phyloP scores from a whole-genome alignment of 2,797 vertebrate species.

The Discoglossus pictus region DNA sequence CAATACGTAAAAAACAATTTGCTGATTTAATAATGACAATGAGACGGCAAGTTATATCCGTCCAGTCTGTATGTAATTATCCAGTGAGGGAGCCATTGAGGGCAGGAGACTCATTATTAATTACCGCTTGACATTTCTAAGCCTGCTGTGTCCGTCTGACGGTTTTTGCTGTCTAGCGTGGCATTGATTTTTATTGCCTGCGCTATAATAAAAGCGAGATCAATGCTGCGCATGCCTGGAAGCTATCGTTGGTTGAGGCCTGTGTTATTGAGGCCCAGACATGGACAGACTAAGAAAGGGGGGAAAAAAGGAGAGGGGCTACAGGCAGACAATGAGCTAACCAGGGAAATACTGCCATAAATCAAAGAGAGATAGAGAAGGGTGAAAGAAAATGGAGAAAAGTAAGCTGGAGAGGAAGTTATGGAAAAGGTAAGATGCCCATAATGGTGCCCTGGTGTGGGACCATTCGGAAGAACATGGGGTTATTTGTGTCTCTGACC shows the following conservation, averaged over 20 bases:
- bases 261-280: not conserved
- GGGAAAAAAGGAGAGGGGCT: not conserved
- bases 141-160: slow-evolving; percentile 13
- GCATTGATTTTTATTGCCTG: slow-evolving; percentile 38
- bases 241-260: slow-evolving; percentile 2
- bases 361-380: not conserved
- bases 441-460: too few species aligned
- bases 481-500: too few species aligned
- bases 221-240: slow-evolving; percentile 29
- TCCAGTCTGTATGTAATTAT: too few species aligned
- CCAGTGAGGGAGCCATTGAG: too few species aligned
- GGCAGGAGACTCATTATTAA: slow-evolving; percentile 3
- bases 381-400: slow-evolving; percentile 19
- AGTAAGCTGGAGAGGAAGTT: slow-evolving; percentile 25
- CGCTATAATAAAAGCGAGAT: slow-evolving; percentile 29
- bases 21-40: too few species aligned
- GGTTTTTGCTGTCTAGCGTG: slow-evolving; percentile 10
- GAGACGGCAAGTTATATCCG: too few species aligned
- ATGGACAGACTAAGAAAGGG: not conserved
- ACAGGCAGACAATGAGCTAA: not conserved
- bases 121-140: slow-evolving; percentile 12
- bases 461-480: too few species aligned
- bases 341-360: too few species aligned
- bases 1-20: too few species aligned
- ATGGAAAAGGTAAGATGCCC: slow-evolving; percentile 10